Base-by-base conservation (phyloP, 2,797 vertebrate genomes). In the Syndactyla subalaris region DNA sequence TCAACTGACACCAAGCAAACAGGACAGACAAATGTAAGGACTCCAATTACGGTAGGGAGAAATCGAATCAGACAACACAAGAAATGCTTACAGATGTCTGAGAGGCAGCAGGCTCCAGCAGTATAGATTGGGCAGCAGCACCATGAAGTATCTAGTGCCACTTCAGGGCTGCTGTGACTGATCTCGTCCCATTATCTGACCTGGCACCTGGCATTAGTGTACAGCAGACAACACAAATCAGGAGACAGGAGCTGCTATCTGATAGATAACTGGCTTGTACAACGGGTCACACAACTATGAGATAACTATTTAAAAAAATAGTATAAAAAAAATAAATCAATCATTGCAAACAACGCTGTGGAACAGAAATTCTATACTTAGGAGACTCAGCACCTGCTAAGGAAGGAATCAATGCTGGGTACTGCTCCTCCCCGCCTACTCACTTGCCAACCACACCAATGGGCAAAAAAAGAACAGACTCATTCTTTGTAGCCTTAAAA, bases 11-110 rank as follows among this genome's bases (percentile, higher is more conserved):
- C 18, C 23, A 71, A 83, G 19, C 14, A 84, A 77, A 59, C 29
- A 46, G 20, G 38, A 57, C 46, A 49, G 30, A 62, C 27, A 66
- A 85, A 48, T 48, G 26, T 87, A 65, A 61, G 61, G 81, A 41
- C 32, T 65, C 46, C 0, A 0, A 12, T 57, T 67, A 26, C 0
- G 0, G 74, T 48, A 34, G 17, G 30, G 51, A 85, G 78, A 66
- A 72, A 65, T 74, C 4, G 5, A 85, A 73, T 24, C 13, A 22
- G 57, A 62, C 76, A 55, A 38, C 23, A 83, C 12, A 59, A 49
- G 39, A 75, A 74, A 38, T 10, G n/a, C 32, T 79, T 18, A 43
- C 17, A 79, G 39, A 34, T 59, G 15, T 48, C 49, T 63, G 54
- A 63, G 27, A 80, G 45, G 58, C 39, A 71, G 52, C 51, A 73